phyloP scores from a whole-genome alignment of 2,888 invertebrate genomes.

The Muschampia plurimacula region DNA sequence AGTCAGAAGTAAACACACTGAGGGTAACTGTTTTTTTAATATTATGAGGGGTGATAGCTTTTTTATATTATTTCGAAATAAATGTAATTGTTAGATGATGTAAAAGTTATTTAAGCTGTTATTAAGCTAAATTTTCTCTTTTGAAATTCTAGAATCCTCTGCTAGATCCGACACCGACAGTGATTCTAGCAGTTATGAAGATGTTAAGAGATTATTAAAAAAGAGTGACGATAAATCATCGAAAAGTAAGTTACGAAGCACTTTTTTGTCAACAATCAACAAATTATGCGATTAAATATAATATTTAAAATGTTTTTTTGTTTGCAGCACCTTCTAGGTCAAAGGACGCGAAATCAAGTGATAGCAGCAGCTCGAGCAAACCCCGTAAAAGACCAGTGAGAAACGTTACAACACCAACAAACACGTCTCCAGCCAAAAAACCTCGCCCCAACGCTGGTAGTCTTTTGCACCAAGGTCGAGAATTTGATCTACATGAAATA shows the following conservation, averaged over 20 bases:
- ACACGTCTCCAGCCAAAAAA: constrained; percentile 71
- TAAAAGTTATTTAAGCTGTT: too few relatives aligned
- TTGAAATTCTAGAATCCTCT: constrained; percentile 67
- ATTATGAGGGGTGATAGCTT: too few relatives aligned
- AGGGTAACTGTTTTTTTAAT: too few relatives aligned
- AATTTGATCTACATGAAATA: constrained; percentile 94
- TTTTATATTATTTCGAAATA: not conserved
- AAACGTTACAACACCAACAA: constrained; percentile 66
- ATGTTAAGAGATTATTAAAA: constrained; percentile 73
- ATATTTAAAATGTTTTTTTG: constrained; percentile 5
- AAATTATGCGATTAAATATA: not conserved
- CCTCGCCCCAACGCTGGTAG: constrained; percentile 58
- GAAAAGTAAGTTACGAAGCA: constrained; percentile 15
- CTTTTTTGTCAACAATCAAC: not conserved
- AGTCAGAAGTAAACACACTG: constrained; percentile 70
- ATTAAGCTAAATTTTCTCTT: not conserved
- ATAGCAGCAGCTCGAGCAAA: constrained; percentile 74
- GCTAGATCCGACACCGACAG: constrained; percentile 79
- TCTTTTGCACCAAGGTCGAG: constrained; percentile 83
- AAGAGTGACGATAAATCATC: constrained; percentile 71
- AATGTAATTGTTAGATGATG: not conserved
- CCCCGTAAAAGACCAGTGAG: constrained; percentile 73
- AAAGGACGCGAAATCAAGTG: constrained; percentile 74
- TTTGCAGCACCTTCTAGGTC: constrained; percentile 65
- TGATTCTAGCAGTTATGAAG: constrained; percentile 82